Evolutionary conservation across 1,140 invertebrate genomes (phyloP).

Genomic region (Hyles vespertilio): DNA sequence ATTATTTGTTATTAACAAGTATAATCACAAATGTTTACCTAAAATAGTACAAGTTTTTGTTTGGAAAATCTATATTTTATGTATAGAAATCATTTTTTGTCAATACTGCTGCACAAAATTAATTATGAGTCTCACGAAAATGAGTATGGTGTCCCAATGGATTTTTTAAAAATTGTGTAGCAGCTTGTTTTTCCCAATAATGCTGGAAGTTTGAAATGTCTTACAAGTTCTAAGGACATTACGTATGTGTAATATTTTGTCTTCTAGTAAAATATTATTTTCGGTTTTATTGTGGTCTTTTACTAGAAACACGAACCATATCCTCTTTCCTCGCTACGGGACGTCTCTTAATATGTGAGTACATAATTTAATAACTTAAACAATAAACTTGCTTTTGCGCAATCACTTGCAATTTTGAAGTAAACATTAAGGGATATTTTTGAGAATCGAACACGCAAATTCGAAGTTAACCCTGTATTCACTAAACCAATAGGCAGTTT

Average conservation of each 20-base stretch:
- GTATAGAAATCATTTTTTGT: slow-evolving; percentile 5
- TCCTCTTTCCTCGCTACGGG: no score
- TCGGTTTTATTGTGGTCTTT: slow-evolving; percentile 58
- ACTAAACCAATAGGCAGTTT: no score
- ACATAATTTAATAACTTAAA: no score
- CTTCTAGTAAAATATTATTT: slow-evolving; percentile 72
- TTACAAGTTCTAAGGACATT: slow-evolving; percentile 41
- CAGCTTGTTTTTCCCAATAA: slow-evolving; percentile 41
- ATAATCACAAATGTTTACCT: slow-evolving; percentile 12
- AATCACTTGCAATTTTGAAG: no score
- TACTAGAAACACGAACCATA: slow-evolving; percentile 8
- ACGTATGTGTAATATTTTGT: slow-evolving; percentile 61
- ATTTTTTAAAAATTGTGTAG: slow-evolving; percentile 34
- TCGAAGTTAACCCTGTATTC: no score
- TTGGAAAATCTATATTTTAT: slow-evolving; percentile 13
- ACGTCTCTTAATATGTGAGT: no score
- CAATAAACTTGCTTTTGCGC: no score
- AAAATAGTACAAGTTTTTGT: slow-evolving; percentile 24
- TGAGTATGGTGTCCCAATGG: slow-evolving; percentile 34
- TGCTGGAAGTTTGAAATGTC: slow-evolving; percentile 40
- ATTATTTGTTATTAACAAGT: background rate
- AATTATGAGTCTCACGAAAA: slow-evolving; percentile 1
- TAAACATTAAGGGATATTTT: no score
- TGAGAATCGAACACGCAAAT: no score
- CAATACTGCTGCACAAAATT: slow-evolving; percentile 36